A percentile compares a stretch with the other conserved stretches of the same genome.
Evolutionary conservation across 2,797 vertebrate species (phyloP).

Genomic region (Propithecus deckenii): DNA sequence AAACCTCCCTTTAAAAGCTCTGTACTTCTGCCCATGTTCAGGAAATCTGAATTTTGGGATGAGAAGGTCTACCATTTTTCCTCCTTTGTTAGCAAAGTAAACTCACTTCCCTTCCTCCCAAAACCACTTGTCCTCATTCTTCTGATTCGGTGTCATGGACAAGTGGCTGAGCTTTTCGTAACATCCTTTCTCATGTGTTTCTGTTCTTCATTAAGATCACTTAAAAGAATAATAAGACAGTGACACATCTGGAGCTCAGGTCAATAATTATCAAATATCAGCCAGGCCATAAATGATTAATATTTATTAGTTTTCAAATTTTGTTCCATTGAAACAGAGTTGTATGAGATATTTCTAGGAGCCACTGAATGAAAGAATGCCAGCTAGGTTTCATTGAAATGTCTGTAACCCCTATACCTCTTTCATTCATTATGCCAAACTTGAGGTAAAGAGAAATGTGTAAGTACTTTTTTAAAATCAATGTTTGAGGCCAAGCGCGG

Average conservation of each 20-base stretch:
- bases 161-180: too few species aligned
- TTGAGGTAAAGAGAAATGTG: background rate
- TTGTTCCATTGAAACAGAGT: background rate
- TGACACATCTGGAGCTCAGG: background rate
- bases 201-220: background rate
- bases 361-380: background rate
- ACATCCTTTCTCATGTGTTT: background rate
- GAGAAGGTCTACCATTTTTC: too few species aligned
- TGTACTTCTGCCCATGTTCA: too few species aligned
- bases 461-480: background rate
- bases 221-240: background rate
- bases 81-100: too few species aligned
- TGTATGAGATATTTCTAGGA: background rate
- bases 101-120: too few species aligned
- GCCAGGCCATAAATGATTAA: background rate
- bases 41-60: too few species aligned
- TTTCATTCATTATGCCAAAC: background rate
- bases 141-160: too few species aligned
- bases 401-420: background rate
- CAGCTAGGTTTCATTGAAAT: background rate
- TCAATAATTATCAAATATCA: constrained; percentile 10
- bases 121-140: too few species aligned
- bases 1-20: too few species aligned
- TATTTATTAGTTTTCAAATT: constrained; percentile 6
- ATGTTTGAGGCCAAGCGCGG: background rate